Evolutionary conservation across 2,888 invertebrate genomes (phyloP), one percentile per base, ranked within the genome.

Genomic region (Drosophila demipolita): DNA sequence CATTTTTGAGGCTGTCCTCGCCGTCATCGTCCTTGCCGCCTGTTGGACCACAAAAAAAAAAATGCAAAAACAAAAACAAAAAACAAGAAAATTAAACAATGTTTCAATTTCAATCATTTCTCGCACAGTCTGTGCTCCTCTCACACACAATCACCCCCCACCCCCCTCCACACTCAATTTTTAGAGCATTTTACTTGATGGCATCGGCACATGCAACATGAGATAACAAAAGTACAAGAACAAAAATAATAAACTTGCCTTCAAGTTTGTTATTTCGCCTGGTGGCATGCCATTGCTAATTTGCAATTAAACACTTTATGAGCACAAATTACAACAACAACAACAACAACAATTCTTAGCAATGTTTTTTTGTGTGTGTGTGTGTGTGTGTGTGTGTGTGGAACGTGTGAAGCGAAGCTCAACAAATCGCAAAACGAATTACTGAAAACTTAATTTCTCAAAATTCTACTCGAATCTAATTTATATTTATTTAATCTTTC

Each of bases 1-100:
- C 90, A 79, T 92, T 93, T 78, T 93, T 93, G 54, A 93, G 81
- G 79, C 93, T 93, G 45, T 90, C 91, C 74, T 93, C 92, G 75
- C 92, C 96, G 79, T 97, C 97, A 90, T 97, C 97, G 90, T 97
- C 97, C 93, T 97, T 97, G 92, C 96, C 97, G 92, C 97, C 97
- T 97, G 94, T 62, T 81, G 73, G n/a, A 2, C 20, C 12, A 50
- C 48, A 2, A 60, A 5, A 26, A 12, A 11, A 4, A 5, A 23
- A 45, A 40, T n/a, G n/a, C 23, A 23, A 23, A 23, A 23, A 4
- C 6, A 3, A 17, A 26, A 12, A 26, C 11, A 48, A 48, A 7
- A 29, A 23, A 2, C 29, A 29, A 29, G 29, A 29, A 4, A 7
- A 17, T n/a, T 8, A 26, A 15, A 40, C 26, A 40, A 33, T n/a